A percentile compares a stretch with the other conserved stretches of the same genome.
Evolutionary conservation across 2,797 vertebrate genomes (phyloP).

Genomic region (Gymnothorax javanicus): DNA sequence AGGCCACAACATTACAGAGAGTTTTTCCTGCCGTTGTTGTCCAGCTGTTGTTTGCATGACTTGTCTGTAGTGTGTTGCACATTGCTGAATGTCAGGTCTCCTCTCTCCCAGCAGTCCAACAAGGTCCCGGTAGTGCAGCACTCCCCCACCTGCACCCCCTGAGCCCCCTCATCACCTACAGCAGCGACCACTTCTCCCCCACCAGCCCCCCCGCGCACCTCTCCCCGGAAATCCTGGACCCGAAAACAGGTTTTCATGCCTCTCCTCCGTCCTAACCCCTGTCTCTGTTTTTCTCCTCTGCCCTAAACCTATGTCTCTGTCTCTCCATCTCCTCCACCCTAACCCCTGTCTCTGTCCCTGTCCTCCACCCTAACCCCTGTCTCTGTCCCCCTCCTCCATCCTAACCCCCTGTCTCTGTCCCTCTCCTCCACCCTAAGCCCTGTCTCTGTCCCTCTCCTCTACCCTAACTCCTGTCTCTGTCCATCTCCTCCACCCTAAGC

Average conservation of each 20-base stretch:
- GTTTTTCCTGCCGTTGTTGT: no score
- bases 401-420: background rate
- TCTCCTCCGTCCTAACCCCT: background rate
- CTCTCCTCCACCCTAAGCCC: no score
- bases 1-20: no score
- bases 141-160: conserved; percentile 80
- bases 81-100: background rate
- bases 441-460: no score
- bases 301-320: background rate
- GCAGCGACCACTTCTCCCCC: conserved; percentile 84
- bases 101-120: conserved; percentile 73
- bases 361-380: background rate
- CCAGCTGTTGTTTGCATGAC: background rate
- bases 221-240: conserved; percentile 78
- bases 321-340: background rate
- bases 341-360: background rate
- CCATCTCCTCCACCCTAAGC: conserved; percentile 81
- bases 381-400: background rate
- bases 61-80: background rate
- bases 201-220: conserved; percentile 81
- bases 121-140: conserved; percentile 85
- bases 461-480: conserved; percentile 52
- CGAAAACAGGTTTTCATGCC: conserved; percentile 74
- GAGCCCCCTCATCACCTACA: conserved; percentile 89
- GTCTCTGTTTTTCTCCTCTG: background rate